These are phyloP conservation scores for Sipha flava DNA, from an alignment of 1,140 invertebrate species.

Conservation along the genomic window DNA sequence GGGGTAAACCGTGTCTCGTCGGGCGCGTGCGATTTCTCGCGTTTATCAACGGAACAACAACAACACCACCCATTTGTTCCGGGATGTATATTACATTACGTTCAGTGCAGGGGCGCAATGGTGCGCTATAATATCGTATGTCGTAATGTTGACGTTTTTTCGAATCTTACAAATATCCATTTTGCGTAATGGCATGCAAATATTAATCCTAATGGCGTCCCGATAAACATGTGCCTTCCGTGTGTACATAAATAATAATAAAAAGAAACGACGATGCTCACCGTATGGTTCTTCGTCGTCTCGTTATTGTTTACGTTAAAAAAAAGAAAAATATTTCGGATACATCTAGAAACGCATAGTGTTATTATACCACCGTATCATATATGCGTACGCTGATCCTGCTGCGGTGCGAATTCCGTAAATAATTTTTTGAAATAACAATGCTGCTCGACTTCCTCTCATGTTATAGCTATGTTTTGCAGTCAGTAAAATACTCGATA, in stretches of 20 bases:
- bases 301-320: background rate
- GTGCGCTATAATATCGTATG: background rate
- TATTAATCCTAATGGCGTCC: background rate
- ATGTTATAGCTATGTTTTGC: too few relatives aligned
- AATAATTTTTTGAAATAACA: too few relatives aligned
- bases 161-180: background rate
- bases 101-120: background rate
- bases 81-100: too few relatives aligned
- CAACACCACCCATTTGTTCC: background rate
- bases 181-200: background rate
- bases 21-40: background rate
- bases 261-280: background rate
- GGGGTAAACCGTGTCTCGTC: background rate
- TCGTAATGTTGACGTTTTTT: too few relatives aligned
- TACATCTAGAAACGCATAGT: too few relatives aligned
- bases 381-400: too few relatives aligned
- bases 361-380: too few relatives aligned
- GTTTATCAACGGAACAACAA: background rate
- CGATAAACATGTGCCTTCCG: background rate
- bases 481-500: too few relatives aligned
- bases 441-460: too few relatives aligned
- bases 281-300: background rate
- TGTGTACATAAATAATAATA: background rate
- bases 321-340: too few relatives aligned
- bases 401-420: too few relatives aligned